Conservation (phyloP, 2,888 invertebrate species). For the Lycia hirtaria region DNA sequence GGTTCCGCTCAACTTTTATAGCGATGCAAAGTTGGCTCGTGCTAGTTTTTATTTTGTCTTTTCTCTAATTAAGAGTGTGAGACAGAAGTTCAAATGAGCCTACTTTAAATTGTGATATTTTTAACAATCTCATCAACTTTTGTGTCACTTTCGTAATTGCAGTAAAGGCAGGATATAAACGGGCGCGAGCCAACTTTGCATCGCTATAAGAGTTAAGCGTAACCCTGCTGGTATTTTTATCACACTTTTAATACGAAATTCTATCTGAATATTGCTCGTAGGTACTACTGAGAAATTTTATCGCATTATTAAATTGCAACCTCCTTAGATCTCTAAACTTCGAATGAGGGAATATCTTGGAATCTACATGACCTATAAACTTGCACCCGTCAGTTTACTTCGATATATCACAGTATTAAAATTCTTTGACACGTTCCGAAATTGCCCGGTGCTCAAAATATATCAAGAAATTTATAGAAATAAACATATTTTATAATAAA, state of each 20-base stretch:
- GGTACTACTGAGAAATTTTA: slow-evolving; percentile 17
- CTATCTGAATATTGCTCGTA: too few species aligned
- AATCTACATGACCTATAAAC: background rate
- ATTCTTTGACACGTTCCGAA: slow-evolving; percentile 14
- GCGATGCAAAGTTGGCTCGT: too few species aligned
- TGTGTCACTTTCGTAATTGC: too few species aligned
- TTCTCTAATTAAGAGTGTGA: too few species aligned
- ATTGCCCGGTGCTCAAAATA: background rate
- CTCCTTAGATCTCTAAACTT: background rate
- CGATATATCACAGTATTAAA: slow-evolving; percentile 5
- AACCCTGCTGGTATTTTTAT: background rate
- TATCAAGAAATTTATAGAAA: background rate
- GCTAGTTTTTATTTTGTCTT: too few species aligned
- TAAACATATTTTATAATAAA: background rate
- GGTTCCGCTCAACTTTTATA: too few species aligned
- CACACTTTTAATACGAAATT: slow-evolving; percentile 6
- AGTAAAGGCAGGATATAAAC: too few species aligned
- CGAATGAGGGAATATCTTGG: slow-evolving; percentile 4
- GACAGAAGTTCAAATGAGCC: too few species aligned
- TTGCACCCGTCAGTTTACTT: background rate
- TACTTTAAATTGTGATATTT: too few species aligned
- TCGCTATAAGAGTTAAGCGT: too few species aligned
- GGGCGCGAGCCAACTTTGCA: too few species aligned
- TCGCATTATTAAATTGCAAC: slow-evolving; percentile 7
- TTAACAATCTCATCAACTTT: too few species aligned